Evolutionary conservation across 2,888 invertebrate species (phyloP).

Genomic region (Drosophila formosana): DNA sequence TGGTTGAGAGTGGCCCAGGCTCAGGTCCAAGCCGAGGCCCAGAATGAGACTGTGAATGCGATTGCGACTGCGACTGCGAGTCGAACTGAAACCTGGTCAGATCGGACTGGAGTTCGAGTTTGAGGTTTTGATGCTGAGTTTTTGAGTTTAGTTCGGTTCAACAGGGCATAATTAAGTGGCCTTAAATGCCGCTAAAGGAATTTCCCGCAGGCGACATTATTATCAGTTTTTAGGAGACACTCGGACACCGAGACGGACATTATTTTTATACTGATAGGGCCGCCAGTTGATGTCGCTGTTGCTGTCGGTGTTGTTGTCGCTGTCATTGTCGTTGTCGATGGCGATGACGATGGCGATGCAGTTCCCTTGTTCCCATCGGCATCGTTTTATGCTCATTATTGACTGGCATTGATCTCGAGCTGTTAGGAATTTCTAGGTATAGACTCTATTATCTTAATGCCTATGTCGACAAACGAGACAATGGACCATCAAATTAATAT

Average conservation of each 20-base stretch:
- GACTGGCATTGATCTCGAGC: conserved; percentile 47
- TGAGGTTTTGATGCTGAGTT: conserved; percentile 7
- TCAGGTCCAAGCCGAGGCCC: background rate
- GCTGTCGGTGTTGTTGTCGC: too few species aligned
- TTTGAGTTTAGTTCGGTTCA: conserved; percentile 18
- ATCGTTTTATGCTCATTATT: conserved; percentile 39
- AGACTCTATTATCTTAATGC: conserved; percentile 43
- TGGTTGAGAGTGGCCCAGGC: conserved; percentile 11
- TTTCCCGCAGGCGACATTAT: conserved; percentile 79
- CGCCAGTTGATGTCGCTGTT: conserved; percentile 9
- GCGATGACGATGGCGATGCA: conserved; percentile 43
- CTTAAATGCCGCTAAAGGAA: conserved; percentile 79
- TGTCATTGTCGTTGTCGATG: conserved; percentile 26
- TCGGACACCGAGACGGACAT: conserved; percentile 31
- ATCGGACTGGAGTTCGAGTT: conserved; percentile 2
- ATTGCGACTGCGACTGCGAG: background rate
- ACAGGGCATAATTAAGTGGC: conserved; percentile 75
- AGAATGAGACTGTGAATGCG: conserved; percentile 7
- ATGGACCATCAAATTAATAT: conserved; percentile 50
- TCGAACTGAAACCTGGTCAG: conserved; percentile 38
- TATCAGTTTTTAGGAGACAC: conserved; percentile 64
- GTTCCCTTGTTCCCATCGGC: conserved; percentile 43
- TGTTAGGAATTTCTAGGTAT: conserved; percentile 8
- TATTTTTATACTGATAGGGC: conserved; percentile 53
- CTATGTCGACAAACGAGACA: conserved; percentile 62